phyloP scores from a whole-genome alignment of 1,140 invertebrate species.

The Tetramorium simillimum region DNA sequence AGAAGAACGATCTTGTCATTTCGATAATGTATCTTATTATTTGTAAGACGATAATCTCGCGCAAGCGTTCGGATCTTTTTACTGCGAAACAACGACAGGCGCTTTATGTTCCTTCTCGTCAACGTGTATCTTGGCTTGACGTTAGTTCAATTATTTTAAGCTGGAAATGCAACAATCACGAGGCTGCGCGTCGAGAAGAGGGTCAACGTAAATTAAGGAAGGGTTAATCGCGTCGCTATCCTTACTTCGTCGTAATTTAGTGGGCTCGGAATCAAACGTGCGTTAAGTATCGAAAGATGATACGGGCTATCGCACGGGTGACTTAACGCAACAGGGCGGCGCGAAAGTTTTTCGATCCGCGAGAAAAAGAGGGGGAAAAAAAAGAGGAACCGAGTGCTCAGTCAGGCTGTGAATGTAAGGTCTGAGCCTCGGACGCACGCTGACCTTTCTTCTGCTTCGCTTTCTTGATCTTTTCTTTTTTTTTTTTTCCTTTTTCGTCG shows the following conservation, averaged over 20 bases:
- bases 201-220: slow-evolving; percentile 46
- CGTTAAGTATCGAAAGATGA: slow-evolving; percentile 15
- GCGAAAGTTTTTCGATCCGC: slow-evolving; percentile 23
- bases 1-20: slow-evolving; percentile 37
- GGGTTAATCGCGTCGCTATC: slow-evolving; percentile 59
- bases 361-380: background rate
- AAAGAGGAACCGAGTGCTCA: slow-evolving; percentile 77
- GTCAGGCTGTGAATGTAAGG: slow-evolving; percentile 86
- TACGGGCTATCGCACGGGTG: background rate
- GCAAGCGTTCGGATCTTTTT: slow-evolving; percentile 34
- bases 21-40: slow-evolving; percentile 41
- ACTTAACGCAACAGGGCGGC: slow-evolving; percentile 39
- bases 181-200: slow-evolving; percentile 50
- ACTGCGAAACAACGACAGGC: slow-evolving; percentile 44
- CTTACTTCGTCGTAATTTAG: slow-evolving; percentile 71
- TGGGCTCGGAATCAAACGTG: slow-evolving; percentile 74
- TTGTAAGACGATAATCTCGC: slow-evolving; percentile 34
- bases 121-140: slow-evolving; percentile 65
- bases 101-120: slow-evolving; percentile 71
- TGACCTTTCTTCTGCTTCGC: slow-evolving; percentile 72
- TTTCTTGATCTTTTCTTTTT: slow-evolving; percentile 61
- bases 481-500: slow-evolving; percentile 21
- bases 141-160: slow-evolving; percentile 73
- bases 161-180: slow-evolving; percentile 71
- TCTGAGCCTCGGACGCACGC: slow-evolving; percentile 79